These are phyloP conservation scores for Tringa solitaria DNA, from an alignment of 2,113 vertebrate species.

Conservation along the genomic window DNA sequence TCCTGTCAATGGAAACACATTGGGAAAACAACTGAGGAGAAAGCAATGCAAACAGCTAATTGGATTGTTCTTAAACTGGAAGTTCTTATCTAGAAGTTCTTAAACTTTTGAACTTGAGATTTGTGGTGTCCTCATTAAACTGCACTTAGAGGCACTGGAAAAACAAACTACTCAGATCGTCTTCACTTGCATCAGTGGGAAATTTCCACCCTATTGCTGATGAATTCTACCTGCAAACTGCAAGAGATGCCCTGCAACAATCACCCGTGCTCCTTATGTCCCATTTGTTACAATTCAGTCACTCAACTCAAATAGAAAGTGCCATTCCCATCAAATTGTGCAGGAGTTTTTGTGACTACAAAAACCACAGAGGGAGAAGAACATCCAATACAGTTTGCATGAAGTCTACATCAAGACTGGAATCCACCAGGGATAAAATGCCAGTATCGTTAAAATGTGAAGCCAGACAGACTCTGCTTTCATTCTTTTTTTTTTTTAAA, in stretches of 20 bases:
- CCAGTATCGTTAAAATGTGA: neutral
- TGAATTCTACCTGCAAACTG: neutral
- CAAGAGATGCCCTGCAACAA: neutral
- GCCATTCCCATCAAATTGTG: neutral
- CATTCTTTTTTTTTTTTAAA: neutral
- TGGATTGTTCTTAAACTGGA: neutral
- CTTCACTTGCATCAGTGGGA: neutral
- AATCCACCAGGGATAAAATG: constrained; percentile 28
- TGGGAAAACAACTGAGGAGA: neutral
- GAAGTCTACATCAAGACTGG: neutral
- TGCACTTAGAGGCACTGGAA: neutral
- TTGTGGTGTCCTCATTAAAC: neutral
- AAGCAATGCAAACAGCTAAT: neutral
- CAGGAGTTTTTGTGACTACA: constrained; percentile 8
- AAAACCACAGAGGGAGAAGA: neutral
- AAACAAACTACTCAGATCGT: neutral
- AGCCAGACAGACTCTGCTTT: neutral
- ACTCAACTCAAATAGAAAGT: constrained; percentile 22
- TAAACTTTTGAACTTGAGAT: neutral
- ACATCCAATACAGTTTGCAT: neutral
- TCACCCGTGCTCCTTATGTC: neutral
- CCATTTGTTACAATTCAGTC: constrained; percentile 14
- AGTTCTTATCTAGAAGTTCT: too few relatives aligned
- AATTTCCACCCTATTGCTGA: neutral
- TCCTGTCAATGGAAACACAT: constrained; percentile 76